Conservation (phyloP, 2,797 vertebrate genomes). For the Gambelia wislizenii region DNA sequence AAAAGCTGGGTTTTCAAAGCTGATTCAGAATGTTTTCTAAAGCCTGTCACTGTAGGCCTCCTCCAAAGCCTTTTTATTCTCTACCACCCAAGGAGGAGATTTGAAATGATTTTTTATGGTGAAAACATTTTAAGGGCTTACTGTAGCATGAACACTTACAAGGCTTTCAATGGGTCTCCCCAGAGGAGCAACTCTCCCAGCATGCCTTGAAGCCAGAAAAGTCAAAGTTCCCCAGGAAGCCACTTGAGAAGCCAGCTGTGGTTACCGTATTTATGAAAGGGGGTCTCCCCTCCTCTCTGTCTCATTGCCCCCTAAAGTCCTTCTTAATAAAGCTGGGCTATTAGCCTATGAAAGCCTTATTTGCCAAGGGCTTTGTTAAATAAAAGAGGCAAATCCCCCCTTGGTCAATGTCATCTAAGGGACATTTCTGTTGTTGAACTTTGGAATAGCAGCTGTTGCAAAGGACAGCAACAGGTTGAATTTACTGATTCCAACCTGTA, state of each 20-base stretch:
- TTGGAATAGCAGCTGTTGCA: neutral
- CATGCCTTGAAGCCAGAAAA: neutral
- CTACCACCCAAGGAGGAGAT: neutral
- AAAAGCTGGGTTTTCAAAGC: neutral
- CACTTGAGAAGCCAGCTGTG: neutral
- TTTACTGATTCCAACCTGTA: too few relatives aligned
- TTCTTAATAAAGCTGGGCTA: too few relatives aligned
- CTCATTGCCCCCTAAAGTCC: neutral
- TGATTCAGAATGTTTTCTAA: neutral
- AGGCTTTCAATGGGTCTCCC: too few relatives aligned
- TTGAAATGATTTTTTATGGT: neutral
- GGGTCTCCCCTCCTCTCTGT: neutral
- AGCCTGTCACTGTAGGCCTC: neutral
- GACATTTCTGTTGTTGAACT: neutral
- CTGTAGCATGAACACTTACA: too few relatives aligned
- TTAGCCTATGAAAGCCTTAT: neutral
- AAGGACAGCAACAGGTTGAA: neutral
- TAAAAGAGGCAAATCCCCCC: too few relatives aligned
- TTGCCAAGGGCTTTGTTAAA: neutral
- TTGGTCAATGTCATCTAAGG: too few relatives aligned
- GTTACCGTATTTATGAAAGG: too few relatives aligned
- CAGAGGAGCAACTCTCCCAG: neutral
- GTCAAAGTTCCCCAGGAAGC: neutral
- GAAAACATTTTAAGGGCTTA: neutral
- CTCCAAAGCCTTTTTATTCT: neutral